phyloP scores from a whole-genome alignment of 2,113 vertebrate genomes.

The Petromus typicus region DNA sequence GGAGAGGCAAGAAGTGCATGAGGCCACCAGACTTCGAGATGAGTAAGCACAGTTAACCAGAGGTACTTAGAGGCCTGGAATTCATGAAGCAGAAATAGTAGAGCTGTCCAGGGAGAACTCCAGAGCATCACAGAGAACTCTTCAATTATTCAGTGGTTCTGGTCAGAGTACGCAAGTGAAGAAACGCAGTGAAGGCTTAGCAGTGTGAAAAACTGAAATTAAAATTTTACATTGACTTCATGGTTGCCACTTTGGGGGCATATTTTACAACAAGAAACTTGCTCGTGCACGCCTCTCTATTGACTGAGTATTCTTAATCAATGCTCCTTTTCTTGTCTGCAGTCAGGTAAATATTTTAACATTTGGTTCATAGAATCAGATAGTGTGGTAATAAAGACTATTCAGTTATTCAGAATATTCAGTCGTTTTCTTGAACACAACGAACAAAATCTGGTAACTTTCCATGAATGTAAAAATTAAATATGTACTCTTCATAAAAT shows the following conservation, averaged over 20 bases:
- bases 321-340: background rate
- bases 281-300: background rate
- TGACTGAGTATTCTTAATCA: background rate
- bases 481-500: background rate
- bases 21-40: background rate
- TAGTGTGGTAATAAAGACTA: background rate
- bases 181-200: background rate
- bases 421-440: background rate
- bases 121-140: background rate
- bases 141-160: background rate
- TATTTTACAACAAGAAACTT: background rate
- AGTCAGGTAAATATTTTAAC: conserved; percentile 18
- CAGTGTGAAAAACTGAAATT: background rate
- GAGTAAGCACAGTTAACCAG: background rate
- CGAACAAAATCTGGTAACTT: background rate
- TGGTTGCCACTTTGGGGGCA: background rate
- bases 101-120: background rate
- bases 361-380: background rate
- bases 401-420: background rate
- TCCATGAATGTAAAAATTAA: background rate
- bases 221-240: background rate
- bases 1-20: no score
- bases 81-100: background rate
- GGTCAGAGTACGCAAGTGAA: background rate
- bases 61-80: background rate